phyloP scores from a whole-genome alignment of 1,140 invertebrate genomes.

The Medauroidea extradentata region DNA sequence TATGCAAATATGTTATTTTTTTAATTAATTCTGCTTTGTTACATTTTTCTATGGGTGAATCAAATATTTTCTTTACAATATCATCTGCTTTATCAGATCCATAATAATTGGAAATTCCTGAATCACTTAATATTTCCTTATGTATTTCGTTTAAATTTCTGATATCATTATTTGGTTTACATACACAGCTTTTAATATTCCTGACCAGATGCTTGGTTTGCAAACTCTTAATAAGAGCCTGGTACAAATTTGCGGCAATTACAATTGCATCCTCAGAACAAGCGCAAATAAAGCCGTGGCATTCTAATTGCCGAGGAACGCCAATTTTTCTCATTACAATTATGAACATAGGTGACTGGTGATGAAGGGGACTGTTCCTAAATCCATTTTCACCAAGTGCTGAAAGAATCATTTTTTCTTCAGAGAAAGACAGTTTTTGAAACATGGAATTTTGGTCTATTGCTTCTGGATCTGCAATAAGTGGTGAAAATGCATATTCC shows the following conservation, averaged over 20 bases:
- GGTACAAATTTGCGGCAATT: conserved; percentile 83
- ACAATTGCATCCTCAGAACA: conserved; percentile 80
- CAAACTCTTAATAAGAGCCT: conserved; percentile 77
- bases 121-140: too few species aligned
- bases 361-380: neutral
- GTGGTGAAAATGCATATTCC: conserved; percentile 73
- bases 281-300: conserved; percentile 86
- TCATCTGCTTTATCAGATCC: too few species aligned
- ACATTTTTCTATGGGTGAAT: too few species aligned
- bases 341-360: conserved; percentile 67
- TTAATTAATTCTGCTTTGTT: too few species aligned
- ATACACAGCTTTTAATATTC: too few species aligned
- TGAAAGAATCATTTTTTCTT: conserved; percentile 34
- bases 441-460: conserved; percentile 67
- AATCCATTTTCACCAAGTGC: neutral
- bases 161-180: too few species aligned
- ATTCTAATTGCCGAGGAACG: conserved; percentile 73
- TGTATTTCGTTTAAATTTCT: too few species aligned
- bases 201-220: conserved; percentile 21
- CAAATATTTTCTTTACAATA: too few species aligned
- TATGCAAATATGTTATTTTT: too few species aligned
- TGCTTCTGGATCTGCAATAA: conserved; percentile 79
- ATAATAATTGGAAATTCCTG: too few species aligned
- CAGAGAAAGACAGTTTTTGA: conserved; percentile 39
- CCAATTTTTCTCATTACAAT: conserved; percentile 82